These are phyloP conservation scores for Candoia aspera DNA, from an alignment of 2,113 vertebrate species.

Conservation along the genomic window DNA sequence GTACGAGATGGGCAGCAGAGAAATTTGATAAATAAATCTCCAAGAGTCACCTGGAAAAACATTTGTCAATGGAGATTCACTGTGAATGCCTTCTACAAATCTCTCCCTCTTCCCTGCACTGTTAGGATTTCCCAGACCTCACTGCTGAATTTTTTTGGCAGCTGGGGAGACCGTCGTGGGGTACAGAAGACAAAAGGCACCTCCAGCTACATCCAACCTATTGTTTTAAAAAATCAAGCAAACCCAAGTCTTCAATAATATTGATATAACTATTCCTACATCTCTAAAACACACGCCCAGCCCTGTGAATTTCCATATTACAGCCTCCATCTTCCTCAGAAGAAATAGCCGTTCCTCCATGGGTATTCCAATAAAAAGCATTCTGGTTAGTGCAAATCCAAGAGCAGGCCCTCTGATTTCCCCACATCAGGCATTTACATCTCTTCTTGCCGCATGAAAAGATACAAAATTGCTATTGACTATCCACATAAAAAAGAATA, in stretches of 20 bases:
- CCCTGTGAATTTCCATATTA: conserved; percentile 23
- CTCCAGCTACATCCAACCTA: background rate
- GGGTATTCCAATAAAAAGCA: conserved; percentile 14
- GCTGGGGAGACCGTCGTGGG: background rate
- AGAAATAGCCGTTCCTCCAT: background rate
- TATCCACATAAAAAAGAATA: background rate
- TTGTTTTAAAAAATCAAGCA: background rate
- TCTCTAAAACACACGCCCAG: background rate
- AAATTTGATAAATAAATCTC: too few relatives aligned
- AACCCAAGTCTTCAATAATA: background rate
- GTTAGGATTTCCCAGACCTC: background rate
- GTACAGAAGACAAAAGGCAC: background rate
- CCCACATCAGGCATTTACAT: conserved; percentile 14
- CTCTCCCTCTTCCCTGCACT: background rate
- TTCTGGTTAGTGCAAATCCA: background rate
- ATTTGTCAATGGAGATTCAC: background rate
- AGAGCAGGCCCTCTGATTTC: background rate
- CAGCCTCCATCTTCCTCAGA: background rate
- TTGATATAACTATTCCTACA: background rate
- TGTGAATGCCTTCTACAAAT: background rate
- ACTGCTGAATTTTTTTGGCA: background rate
- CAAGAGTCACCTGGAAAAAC: background rate
- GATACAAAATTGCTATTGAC: background rate
- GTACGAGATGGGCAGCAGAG: too few relatives aligned
- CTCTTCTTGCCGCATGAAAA: background rate